Conservation (phyloP, 92 coral and sea anemone genomes). For the Paragorgia papillata region DNA sequence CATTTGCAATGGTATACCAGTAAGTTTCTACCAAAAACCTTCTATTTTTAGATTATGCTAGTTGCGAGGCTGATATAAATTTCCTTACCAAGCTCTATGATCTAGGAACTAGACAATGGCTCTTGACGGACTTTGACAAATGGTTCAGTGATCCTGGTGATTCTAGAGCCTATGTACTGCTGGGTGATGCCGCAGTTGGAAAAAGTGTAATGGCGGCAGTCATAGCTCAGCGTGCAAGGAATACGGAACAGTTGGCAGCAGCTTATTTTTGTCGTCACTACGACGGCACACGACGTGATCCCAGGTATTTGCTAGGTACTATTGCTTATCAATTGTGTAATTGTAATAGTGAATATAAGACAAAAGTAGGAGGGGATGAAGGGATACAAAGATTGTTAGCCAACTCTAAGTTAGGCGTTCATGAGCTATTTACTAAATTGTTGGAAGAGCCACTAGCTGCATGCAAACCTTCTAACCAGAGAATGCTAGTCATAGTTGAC, state of each 20-base stretch:
- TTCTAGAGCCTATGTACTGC: conserved; percentile 56
- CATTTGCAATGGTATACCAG: no score
- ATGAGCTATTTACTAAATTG: no score
- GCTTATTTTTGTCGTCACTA: no score
- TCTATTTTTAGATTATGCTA: conserved; percentile 34
- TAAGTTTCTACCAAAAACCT: no score
- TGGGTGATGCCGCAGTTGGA: conserved; percentile 65
- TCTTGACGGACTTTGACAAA: conserved; percentile 32
- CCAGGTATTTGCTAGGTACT: no score
- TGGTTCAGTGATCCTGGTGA: conserved; percentile 50
- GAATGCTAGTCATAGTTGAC: no score
- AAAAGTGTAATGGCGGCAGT: no score
- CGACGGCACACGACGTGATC: no score
- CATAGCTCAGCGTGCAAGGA: conserved; percentile 41
- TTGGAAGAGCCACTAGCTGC: conserved; percentile 50
- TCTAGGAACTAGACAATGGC: conserved; percentile 57
- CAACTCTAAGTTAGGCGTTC: no score
- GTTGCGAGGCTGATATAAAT: conserved; percentile 49
- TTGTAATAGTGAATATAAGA: conserved; percentile 53
- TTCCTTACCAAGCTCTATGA: conserved; percentile 34
- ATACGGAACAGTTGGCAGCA: conserved; percentile 27
- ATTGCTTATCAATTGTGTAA: no score
- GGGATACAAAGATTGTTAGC: no score
- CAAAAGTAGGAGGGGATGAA: no score
- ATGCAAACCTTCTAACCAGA: conserved; percentile 11